These are phyloP conservation scores for Apteryx mantelli DNA, from an alignment of 2,113 vertebrate species.

Conservation along the genomic window DNA sequence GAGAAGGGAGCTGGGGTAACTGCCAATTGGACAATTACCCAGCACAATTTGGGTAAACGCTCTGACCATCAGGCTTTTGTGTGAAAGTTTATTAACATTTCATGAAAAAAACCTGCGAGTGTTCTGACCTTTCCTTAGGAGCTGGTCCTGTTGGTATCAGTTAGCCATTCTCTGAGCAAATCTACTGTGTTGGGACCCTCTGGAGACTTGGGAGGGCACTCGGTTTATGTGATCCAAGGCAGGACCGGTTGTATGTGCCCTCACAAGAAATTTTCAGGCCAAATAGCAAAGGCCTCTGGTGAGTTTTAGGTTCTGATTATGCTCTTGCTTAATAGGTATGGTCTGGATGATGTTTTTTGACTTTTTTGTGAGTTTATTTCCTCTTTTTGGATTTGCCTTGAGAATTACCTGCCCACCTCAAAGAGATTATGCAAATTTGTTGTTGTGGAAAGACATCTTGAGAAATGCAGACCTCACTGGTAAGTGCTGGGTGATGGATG, in stretches of 20 bases:
- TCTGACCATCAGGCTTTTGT: not conserved
- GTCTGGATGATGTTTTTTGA: not conserved
- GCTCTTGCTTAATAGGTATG: not conserved
- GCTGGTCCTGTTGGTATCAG: not conserved
- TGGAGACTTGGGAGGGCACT: not conserved
- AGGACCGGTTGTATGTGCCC: not conserved
- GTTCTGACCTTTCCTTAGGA: not conserved
- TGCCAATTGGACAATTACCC: not conserved
- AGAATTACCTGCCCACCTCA: not conserved
- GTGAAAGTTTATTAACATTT: not conserved
- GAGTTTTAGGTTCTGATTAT: not conserved
- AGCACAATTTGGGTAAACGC: rapidly evolving
- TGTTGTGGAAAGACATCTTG: not conserved
- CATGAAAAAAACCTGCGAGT: not conserved
- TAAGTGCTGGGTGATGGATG: not conserved
- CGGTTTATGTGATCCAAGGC: not conserved
- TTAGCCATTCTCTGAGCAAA: not conserved
- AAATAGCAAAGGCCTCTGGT: not conserved
- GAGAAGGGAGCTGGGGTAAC: not conserved
- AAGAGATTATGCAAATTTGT: not conserved
- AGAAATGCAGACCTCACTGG: not conserved
- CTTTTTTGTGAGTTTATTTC: not conserved
- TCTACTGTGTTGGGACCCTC: not conserved
- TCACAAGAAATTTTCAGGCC: not conserved
- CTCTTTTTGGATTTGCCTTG: not conserved